Evolutionary conservation across 2,797 vertebrate genomes (phyloP), one percentile per base, ranked within the genome.

Genomic region (Galagoides demidoff): DNA sequence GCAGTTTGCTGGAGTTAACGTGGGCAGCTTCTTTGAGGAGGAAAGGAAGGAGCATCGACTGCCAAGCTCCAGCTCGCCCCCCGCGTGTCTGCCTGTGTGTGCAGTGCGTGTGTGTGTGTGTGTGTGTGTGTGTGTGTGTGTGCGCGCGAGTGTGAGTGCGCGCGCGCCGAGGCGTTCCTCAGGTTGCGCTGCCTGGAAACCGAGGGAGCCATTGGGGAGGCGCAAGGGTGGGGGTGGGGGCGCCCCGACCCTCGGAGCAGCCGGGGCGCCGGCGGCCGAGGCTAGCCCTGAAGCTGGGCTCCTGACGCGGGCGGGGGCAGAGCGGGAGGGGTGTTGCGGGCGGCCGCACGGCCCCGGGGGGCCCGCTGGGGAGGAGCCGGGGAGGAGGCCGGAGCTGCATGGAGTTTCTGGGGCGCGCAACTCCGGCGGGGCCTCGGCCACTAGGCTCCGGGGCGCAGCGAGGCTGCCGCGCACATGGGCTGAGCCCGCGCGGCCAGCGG

Each of bases 101-200:
- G 90, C 96, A 29, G 88, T 17, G 85, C 16, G 87, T 64, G 89
- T 70, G 92, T 52, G 87, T 61, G 68, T 66, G 68, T 43, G 43
- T 83, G 77, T 85, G 95, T 52, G 90, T 29, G 81, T 20, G 90
- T 64, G 89, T 49, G 92, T 52, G 91, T 63, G 61, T 64, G 63
- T 64, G 79, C 68, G 91, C 57, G 92, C 20, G 85, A 43, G 95
- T 82, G 90, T 89, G 93, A 59, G 93, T 78, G 94, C 94, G 95
- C 96, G 97, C 96, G 97, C 95, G 96, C 96, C 77, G 61, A 96
- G 95, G 96, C 97, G 97, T 96, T 97, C 97, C 97, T 97, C 96
- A 97, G 95, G 97, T 97, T 96, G 97, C 85, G 94, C 97, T 93
- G 97, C 91, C 57, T 96, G 94, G 97, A 97, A 96, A 96, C 97